Evolutionary conservation across 1,140 invertebrate species (phyloP).

Genomic region (Drosophila murphyi): DNA sequence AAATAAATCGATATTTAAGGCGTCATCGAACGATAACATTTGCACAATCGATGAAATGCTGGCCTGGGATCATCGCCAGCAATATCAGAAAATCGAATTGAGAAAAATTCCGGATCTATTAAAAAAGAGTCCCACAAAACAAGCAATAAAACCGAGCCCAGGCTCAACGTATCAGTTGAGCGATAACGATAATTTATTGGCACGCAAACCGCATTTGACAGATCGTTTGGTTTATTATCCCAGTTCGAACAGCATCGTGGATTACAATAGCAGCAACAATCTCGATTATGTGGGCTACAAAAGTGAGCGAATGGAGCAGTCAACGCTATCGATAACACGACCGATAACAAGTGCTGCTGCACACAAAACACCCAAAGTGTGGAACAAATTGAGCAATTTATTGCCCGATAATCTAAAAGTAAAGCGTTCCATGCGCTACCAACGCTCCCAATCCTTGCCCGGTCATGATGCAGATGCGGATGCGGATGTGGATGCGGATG

Average conservation of each 20-base stretch:
- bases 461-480: slow-evolving; percentile 86
- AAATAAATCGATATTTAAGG: slow-evolving; percentile 80
- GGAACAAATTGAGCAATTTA: slow-evolving; percentile 86
- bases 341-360: too few species aligned
- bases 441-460: slow-evolving; percentile 92
- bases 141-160: background rate
- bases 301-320: background rate
- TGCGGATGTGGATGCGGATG: too few species aligned
- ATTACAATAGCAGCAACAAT: slow-evolving; percentile 67
- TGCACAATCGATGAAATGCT: slow-evolving; percentile 65
- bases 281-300: slow-evolving; percentile 53
- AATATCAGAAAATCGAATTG: too few species aligned
- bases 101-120: slow-evolving; percentile 62
- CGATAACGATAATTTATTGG: slow-evolving; percentile 38
- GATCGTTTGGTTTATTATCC: slow-evolving; percentile 79
- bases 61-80: slow-evolving; percentile 47
- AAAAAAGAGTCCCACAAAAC: slow-evolving; percentile 35
- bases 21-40: slow-evolving; percentile 7
- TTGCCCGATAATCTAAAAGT: slow-evolving; percentile 91
- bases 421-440: slow-evolving; percentile 87
- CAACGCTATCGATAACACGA: slow-evolving; percentile 11
- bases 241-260: slow-evolving; percentile 58
- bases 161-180: slow-evolving; percentile 33
- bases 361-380: slow-evolving; percentile 82
- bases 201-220: slow-evolving; percentile 52